phyloP scores from a whole-genome alignment of 2,113 vertebrate genomes.

The Sceloporus undulatus region DNA sequence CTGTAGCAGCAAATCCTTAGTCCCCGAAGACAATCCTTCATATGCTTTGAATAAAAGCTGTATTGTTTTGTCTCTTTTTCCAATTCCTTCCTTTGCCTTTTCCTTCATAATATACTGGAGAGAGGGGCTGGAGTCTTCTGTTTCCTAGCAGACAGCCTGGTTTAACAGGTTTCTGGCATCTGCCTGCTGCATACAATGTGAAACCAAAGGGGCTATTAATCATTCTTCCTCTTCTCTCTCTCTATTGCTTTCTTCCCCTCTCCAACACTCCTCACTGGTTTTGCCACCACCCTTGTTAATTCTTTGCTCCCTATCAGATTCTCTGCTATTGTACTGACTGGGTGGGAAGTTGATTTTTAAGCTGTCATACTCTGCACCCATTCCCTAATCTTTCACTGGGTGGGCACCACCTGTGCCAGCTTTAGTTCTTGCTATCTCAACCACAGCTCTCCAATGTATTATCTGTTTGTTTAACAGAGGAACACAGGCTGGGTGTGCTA shows the following conservation, averaged over 20 bases:
- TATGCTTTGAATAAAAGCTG: background rate
- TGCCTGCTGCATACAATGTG: background rate
- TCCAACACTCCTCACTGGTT: no score
- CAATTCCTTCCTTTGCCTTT: background rate
- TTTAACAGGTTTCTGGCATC: constrained; percentile 17
- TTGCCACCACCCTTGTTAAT: constrained; percentile 21
- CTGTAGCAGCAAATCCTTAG: background rate
- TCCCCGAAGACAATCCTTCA: background rate
- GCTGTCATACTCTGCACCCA: background rate
- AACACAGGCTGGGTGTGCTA: background rate
- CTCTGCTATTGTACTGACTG: constrained; percentile 19
- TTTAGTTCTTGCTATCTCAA: constrained; percentile 36
- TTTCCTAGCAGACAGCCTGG: constrained; percentile 10
- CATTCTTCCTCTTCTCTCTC: background rate
- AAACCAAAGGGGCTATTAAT: constrained; percentile 19
- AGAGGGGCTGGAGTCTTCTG: background rate
- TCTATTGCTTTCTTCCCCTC: background rate
- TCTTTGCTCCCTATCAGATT: constrained; percentile 32
- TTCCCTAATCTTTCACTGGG: constrained; percentile 37
- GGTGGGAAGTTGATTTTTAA: constrained; percentile 32
- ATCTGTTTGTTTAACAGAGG: constrained; percentile 36
- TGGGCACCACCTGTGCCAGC: constrained; percentile 19
- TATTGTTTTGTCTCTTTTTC: background rate
- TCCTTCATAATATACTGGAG: background rate
- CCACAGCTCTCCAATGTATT: background rate